These are phyloP conservation scores for Hydractinia symbiolongicarpus DNA, from an alignment of 30 jellyfish, hydroid and myxozoan genomes.

Conservation along the genomic window DNA sequence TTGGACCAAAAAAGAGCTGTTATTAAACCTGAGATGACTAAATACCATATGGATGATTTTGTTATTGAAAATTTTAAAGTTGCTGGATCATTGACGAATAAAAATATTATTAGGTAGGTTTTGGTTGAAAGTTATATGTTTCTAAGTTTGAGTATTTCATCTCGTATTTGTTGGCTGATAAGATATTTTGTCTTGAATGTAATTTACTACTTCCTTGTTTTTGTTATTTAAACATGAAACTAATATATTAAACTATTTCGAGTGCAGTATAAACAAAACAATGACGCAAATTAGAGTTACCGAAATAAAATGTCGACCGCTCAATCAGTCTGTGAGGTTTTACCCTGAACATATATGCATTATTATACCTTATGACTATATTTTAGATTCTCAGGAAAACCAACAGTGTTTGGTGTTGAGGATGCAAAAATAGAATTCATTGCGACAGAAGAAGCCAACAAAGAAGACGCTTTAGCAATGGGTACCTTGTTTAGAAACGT, in stretches of 20 bases:
- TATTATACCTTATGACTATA: background rate
- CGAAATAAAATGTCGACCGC: no score
- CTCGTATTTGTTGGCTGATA: no score
- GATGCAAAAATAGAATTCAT: constrained; percentile 30
- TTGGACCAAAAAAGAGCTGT: constrained; percentile 20
- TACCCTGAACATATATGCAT: background rate
- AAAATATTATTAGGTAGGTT: constrained; percentile 26
- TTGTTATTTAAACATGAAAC: no score
- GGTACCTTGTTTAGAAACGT: constrained; percentile 27
- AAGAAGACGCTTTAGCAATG: constrained; percentile 35
- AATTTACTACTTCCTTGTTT: no score
- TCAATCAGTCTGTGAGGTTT: no score
- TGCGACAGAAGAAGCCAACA: constrained; percentile 32
- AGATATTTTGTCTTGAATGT: no score
- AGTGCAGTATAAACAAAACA: no score
- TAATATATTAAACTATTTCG: no score
- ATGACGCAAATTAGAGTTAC: no score
- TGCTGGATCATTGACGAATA: constrained; percentile 20
- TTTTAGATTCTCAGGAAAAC: constrained; percentile 36
- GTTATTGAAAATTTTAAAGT: constrained; percentile 42
- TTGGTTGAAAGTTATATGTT: background rate
- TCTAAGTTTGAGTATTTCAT: no score
- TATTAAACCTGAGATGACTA: constrained; percentile 17
- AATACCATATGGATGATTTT: constrained; percentile 43
- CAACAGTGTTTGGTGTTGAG: constrained; percentile 40